Percentiles rank a stretch among this genome's conserved stretches.
These are phyloP conservation scores for Phengaris arion DNA, from an alignment of 2,888 invertebrate species.

Conservation along the genomic window DNA sequence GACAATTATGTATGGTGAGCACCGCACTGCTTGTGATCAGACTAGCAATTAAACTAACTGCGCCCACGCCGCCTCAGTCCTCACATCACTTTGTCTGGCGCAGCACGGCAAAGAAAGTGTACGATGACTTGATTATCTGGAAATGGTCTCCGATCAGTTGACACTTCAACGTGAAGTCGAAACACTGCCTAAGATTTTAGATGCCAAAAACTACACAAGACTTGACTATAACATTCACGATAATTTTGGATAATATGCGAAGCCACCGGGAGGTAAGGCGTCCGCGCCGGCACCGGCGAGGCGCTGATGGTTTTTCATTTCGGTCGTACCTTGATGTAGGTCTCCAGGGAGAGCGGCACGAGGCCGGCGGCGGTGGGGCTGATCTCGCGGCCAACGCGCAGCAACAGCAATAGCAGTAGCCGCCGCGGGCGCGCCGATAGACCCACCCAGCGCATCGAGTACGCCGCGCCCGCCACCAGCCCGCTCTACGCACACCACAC, in stretches of 20 bases:
- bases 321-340: conserved; percentile 66
- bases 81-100: conserved; percentile 59
- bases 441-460: conserved; percentile 59
- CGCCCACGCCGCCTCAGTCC: too few relatives aligned
- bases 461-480: conserved; percentile 60
- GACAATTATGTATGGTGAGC: too few relatives aligned
- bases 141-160: conserved; percentile 38
- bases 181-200: too few relatives aligned
- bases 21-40: too few relatives aligned
- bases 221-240: neutral
- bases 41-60: too few relatives aligned
- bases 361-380: conserved; percentile 69
- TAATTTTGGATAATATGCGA: too few relatives aligned
- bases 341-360: conserved; percentile 73
- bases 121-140: conserved; percentile 69
- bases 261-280: neutral
- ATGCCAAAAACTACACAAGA: too few relatives aligned
- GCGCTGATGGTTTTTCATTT: neutral
- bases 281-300: neutral
- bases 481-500: conserved; percentile 56
- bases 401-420: conserved; percentile 66
- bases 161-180: too few relatives aligned
- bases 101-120: conserved; percentile 68
- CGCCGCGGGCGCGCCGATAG: conserved; percentile 47
- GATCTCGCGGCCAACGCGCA: conserved; percentile 67